Evolutionary conservation across 2,888 invertebrate species (phyloP), one percentile per base, ranked within the genome.

Genomic region (Cosmia pyralina): DNA sequence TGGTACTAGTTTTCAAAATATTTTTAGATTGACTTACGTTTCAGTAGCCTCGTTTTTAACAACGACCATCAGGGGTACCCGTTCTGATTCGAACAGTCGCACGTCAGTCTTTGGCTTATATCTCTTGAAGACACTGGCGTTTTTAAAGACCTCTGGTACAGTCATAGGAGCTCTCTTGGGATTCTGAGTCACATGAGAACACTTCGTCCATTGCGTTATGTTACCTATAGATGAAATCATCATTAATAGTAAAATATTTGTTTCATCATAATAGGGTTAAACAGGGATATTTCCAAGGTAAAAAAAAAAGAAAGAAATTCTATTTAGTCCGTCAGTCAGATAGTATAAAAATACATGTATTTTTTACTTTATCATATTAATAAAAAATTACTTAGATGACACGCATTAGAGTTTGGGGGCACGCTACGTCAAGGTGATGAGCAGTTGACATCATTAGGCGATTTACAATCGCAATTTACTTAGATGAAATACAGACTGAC

Each of bases 201-300:
- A 99, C 92, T 98, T 98, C 0, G 98, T 98, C 99, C 99, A 99
- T 90, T 99, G 99, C 17, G 97, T 98, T 50, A 98, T 87, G 90
- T 98, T 96, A 46, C 97, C 97, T 93, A 88, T 73, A 71, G 57
- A 52, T 50, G 44, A 67, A 65, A 77, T 55, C 1, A 55, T 55
- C 1, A 50, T 22, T 48, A 10, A 22, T 15, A 41, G 41, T 58
- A 34, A 38, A 59, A 22, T 41, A 22, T 17, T 22, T 10, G 11
- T 22, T 44, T 58, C 38, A 19, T 58, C 28, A 13, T 7, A 53
- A 53, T 22, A 22, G 22, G 13, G 11, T 53, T 53, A 48, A 41
- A 41, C n/a, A n/a, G n/a, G n/a, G n/a, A n/a, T 3, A 2, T 28
- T 28, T 28, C 28, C 28, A 2, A 3, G 28, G 28, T 28, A 28